phyloP scores from a whole-genome alignment of 2,888 invertebrate species.

The Agrochola macilenta region DNA sequence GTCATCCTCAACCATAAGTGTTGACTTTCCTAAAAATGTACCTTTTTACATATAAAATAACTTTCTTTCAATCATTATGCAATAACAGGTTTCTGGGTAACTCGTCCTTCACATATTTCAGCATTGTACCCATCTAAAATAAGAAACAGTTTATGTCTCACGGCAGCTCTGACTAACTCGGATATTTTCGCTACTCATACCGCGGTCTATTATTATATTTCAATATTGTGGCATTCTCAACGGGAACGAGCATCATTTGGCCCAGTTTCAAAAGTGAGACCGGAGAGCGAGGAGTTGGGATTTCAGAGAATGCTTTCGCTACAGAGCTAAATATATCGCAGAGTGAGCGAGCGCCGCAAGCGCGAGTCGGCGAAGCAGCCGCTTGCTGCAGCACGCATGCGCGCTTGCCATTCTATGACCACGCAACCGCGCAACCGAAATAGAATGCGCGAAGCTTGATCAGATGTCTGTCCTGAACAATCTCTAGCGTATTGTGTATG shows the following conservation, averaged over 20 bases:
- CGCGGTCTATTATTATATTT: slow-evolving; percentile 89
- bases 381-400: slow-evolving; percentile 65
- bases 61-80: slow-evolving; percentile 68
- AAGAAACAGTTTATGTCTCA: slow-evolving; percentile 82
- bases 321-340: slow-evolving; percentile 85
- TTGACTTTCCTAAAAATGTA: slow-evolving; percentile 37
- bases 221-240: slow-evolving; percentile 90
- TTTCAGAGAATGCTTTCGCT: slow-evolving; percentile 89
- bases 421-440: slow-evolving; percentile 77
- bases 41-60: slow-evolving; percentile 40
- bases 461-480: slow-evolving; percentile 64
- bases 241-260: slow-evolving; percentile 88
- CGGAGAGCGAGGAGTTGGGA: slow-evolving; percentile 87
- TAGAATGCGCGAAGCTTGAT: slow-evolving; percentile 77
- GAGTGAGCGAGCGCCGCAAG: slow-evolving; percentile 67
- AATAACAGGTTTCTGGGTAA: slow-evolving; percentile 66
- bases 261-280: slow-evolving; percentile 90
- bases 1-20: slow-evolving; percentile 42
- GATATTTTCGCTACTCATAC: slow-evolving; percentile 88
- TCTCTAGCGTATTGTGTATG: slow-evolving; percentile 55
- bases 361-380: slow-evolving; percentile 66
- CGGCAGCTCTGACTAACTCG: slow-evolving; percentile 85
- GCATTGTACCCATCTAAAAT: slow-evolving; percentile 83
- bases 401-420: slow-evolving; percentile 57
- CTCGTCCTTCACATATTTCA: slow-evolving; percentile 85